phyloP scores from a whole-genome alignment of 1,140 invertebrate species.

The Trissolcus basalis region DNA sequence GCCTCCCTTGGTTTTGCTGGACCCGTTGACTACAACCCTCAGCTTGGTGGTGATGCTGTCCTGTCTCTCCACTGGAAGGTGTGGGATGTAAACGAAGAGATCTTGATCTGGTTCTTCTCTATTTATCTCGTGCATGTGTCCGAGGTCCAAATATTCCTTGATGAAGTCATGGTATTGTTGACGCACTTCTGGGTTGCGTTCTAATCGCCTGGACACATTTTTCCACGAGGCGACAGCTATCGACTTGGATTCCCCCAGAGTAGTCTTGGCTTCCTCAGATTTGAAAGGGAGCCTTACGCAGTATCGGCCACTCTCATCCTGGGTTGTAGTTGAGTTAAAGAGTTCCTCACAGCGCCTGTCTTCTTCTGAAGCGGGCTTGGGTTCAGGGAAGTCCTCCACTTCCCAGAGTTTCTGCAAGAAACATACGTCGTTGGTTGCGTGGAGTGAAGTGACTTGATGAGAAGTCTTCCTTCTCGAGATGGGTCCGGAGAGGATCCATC shows the following conservation, averaged over 20 bases:
- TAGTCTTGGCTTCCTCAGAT: no score
- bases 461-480: no score
- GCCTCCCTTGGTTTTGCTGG: background rate
- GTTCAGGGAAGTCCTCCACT: background rate
- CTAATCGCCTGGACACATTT: background rate
- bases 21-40: conserved; percentile 3
- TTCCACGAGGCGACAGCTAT: background rate
- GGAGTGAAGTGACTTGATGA: no score
- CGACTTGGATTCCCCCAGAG: background rate
- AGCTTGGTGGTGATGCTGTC: background rate
- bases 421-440: no score
- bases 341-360: background rate
- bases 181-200: background rate
- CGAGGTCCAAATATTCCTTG: background rate
- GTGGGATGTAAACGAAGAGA: background rate
- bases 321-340: background rate
- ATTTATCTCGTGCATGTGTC: conserved; percentile 1
- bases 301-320: background rate
- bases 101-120: background rate
- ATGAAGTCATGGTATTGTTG: conserved; percentile 4
- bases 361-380: background rate
- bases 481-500: background rate
- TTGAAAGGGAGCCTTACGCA: background rate
- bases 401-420: background rate
- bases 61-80: background rate